A percentile compares a stretch with the other conserved stretches of the same genome.
phyloP scores from a whole-genome alignment of 2,797 vertebrate species.

The Danio choprae region DNA sequence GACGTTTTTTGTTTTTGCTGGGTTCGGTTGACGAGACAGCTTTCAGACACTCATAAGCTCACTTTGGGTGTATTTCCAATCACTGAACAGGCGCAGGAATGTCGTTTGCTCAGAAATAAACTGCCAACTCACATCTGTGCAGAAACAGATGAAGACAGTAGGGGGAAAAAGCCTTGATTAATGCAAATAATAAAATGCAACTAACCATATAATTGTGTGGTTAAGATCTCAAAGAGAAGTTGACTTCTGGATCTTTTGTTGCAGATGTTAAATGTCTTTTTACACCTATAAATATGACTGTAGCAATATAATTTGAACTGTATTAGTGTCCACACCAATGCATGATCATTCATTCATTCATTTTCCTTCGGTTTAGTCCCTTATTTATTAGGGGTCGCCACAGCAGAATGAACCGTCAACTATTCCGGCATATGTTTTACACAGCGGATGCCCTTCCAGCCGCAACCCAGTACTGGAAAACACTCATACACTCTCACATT shows the following conservation, averaged over 20 bases:
- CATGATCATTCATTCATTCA: too few relatives aligned
- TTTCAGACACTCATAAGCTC: conserved; percentile 6
- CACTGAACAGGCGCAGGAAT: background rate
- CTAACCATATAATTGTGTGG: background rate
- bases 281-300: too few relatives aligned
- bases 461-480: too few relatives aligned
- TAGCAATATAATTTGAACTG: too few relatives aligned
- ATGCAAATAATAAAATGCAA: background rate
- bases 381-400: too few relatives aligned
- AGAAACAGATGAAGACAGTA: background rate
- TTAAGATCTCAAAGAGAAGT: background rate
- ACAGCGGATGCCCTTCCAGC: too few relatives aligned
- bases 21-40: background rate
- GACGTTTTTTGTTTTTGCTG: conserved; percentile 30
- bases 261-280: too few relatives aligned
- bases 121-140: background rate
- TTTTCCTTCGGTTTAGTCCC: too few relatives aligned
- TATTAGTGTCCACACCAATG: too few relatives aligned
- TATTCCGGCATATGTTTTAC: too few relatives aligned
- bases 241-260: background rate
- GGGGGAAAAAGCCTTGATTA: background rate
- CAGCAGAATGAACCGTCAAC: too few relatives aligned
- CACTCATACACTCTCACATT: too few relatives aligned
- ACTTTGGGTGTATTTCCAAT: conserved; percentile 12
- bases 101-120: background rate